phyloP scores from a whole-genome alignment of 2,113 vertebrate species.

The Sakesphorus luctuosus region DNA sequence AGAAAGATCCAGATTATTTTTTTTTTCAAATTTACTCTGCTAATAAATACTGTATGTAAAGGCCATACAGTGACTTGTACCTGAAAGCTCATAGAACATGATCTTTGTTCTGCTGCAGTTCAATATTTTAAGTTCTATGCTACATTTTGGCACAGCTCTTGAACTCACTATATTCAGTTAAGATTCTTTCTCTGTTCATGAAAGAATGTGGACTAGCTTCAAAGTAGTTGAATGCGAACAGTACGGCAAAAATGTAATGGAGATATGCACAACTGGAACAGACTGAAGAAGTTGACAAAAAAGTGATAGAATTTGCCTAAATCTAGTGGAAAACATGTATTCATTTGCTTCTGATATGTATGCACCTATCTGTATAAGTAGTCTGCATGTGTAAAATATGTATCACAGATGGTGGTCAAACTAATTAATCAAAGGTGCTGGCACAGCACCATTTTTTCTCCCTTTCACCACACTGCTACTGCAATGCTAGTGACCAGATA shows the following conservation, averaged over 20 bases:
- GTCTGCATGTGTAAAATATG: background rate
- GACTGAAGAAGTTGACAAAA: background rate
- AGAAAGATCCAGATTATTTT: background rate
- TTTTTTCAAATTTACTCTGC: background rate
- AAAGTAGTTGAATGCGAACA: background rate
- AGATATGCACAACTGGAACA: background rate
- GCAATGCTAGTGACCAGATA: background rate
- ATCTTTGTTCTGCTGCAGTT: conserved; percentile 15
- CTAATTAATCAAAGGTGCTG: background rate
- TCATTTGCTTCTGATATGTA: background rate
- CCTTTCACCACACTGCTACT: background rate
- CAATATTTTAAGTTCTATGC: background rate
- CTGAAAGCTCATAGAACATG: background rate
- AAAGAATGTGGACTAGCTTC: background rate
- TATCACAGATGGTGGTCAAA: background rate
- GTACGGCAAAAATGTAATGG: background rate
- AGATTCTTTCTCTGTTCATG: background rate
- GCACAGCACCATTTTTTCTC: background rate
- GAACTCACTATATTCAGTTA: background rate
- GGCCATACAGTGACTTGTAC: background rate
- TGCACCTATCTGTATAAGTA: background rate
- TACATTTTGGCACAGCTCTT: conserved; percentile 1
- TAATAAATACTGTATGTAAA: background rate
- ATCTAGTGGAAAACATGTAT: background rate
- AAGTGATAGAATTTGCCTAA: background rate